Base-by-base conservation (phyloP, 1,140 invertebrate genomes). In the Diabrotica virgifera region DNA sequence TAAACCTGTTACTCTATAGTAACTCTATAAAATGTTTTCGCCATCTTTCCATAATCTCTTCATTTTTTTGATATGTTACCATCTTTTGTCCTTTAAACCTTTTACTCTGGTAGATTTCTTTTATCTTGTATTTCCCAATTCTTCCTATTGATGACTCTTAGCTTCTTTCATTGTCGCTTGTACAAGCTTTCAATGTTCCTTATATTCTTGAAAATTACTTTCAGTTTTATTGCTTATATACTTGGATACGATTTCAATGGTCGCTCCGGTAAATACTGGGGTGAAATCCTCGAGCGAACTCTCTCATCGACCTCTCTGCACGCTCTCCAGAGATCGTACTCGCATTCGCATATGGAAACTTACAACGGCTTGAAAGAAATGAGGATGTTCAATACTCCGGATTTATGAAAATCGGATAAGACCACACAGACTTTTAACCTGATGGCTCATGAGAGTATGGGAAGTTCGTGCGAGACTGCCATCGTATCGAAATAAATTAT, bases 221-320 rank as follows among this genome's bases (percentile, higher is more conserved):
- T n/a, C n/a, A n/a, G n/a, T n/a, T n/a, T n/a, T n/a, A n/a, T n/a
- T n/a, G n/a, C n/a, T n/a, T n/a, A n/a, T n/a, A n/a, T n/a, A n/a
- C n/a, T n/a, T n/a, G n/a, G n/a, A n/a, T n/a, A n/a, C n/a, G 87
- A 88, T 72, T 82, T 88, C 59, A 87, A 89, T 72, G 86, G 87
- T 5, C 80, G 89, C 0, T 87, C 87, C n/a, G 88, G 89, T 75
- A 89, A 89, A 77, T 89, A 89, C 73, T 90, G 88, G 88, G 88
- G 88, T 36, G 87, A 89, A 80, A 89, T 90, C 68, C 78, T 90
- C 37, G 88, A 90, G 75, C 80, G 88, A 10, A 89, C 88, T 0
- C 84, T 89, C 8, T 89, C 87, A 37, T 87, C 86, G 2, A 86
- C 81, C 62, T 89, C 87, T 52, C 78, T 89, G 10, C 87, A 88